These are phyloP conservation scores for Andrena minutula DNA, from an alignment of 2,888 invertebrate species.

Conservation along the genomic window DNA sequence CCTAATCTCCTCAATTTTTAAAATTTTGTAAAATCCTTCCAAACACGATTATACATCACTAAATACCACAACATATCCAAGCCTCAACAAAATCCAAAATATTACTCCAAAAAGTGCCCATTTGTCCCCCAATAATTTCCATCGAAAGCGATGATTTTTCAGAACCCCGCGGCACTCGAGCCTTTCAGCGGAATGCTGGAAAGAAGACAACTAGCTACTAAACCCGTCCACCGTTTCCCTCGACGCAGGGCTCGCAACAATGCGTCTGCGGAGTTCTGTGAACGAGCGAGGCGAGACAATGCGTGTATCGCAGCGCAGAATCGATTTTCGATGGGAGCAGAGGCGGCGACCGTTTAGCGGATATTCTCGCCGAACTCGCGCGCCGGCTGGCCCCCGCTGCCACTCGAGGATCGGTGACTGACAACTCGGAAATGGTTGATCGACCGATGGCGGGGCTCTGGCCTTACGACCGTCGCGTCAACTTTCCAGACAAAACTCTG, in stretches of 20 bases:
- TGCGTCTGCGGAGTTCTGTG: conserved; percentile 44
- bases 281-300: conserved; percentile 4
- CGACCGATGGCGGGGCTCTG: conserved; percentile 40
- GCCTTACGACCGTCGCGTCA: not conserved
- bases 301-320: conserved; percentile 5
- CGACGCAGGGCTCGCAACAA: conserved; percentile 4
- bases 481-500: not conserved
- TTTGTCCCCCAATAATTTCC: no score
- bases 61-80: no score
- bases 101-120: no score
- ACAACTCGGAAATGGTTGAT: conserved; percentile 60
- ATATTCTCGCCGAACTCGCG: conserved; percentile 14
- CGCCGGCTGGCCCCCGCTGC: not conserved
- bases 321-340: conserved; percentile 41
- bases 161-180: no score
- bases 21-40: no score
- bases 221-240: not conserved
- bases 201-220: not conserved
- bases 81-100: no score
- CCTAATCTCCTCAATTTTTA: no score
- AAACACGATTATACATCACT: no score
- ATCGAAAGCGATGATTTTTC: not conserved
- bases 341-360: conserved; percentile 24
- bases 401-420: conserved; percentile 27
- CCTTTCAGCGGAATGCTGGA: not conserved